Base-by-base conservation (phyloP, 2,888 invertebrate species). In the Sminthurides aquaticus region DNA sequence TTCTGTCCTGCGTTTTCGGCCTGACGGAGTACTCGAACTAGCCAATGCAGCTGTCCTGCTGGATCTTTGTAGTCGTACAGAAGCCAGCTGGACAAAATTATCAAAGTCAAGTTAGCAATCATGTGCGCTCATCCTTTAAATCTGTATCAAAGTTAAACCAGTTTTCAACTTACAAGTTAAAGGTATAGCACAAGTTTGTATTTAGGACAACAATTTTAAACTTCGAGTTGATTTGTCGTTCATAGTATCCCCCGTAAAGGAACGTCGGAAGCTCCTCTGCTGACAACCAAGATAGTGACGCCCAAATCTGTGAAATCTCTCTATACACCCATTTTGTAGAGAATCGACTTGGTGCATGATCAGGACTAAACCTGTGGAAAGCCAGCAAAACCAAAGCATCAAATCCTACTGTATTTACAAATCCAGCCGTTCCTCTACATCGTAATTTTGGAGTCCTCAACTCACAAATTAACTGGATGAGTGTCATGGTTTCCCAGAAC, bases 191-290 rank as follows among this genome's bases (percentile, higher is more conserved):
- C 64, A 89, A 85, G 76, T 91, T 91, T 75, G 86, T 90, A 76
- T 93, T 93, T 1, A 93, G 76, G 0, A 86, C 87, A 68, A 93
- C 84, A 2, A 90, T 82, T 71, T 90, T 81, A 66, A 91, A 82
- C 0, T 90, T 89, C 2, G 84, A 82, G 62, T 80, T 82, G 0
- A 88, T 82, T 0, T 84, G 78, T 20, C 84, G 80, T 0, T 90
- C 87, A 78, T 90, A 95, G 74, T 85, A 94, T 18, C 91, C 94
- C 25, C 88, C 87, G 57, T 83, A 80, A 18, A 80, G 77, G 54
- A 90, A 79, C 0, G 86, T 85, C 18, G 76, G 77, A 69, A 81
- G 80, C 0, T 87, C 84, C 1, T 84, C 83, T 54, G 82, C 80
- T 0, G 87, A 85, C 70, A 94, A 79, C 85, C 88, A 91, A 18